Conservation (phyloP, 2,113 vertebrate genomes). For the Sebastes fasciatus region DNA sequence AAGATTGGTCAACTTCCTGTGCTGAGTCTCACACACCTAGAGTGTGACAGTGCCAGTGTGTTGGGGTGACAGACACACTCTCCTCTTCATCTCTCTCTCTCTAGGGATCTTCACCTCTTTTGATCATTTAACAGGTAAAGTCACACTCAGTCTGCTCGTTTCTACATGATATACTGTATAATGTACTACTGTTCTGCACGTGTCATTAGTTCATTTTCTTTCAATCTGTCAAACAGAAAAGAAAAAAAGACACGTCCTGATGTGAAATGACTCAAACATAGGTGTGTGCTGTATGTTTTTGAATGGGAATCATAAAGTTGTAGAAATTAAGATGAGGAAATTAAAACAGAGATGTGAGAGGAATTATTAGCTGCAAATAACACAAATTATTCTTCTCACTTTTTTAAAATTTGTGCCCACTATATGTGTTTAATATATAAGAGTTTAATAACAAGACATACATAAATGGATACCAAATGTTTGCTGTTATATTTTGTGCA, state of each 20-base stretch:
- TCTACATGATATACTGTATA: neutral
- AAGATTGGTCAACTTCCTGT: conserved; percentile 5
- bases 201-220: neutral
- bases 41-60: neutral
- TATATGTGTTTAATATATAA: neutral
- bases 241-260: no score
- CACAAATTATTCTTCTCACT: neutral
- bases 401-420: neutral
- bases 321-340: neutral
- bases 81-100: neutral
- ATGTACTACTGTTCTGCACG: neutral
- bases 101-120: neutral
- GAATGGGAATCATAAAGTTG: neutral
- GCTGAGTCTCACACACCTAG: neutral
- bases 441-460: neutral
- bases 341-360: neutral
- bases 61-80: neutral
- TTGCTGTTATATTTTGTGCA: neutral
- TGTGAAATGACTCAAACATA: neutral
- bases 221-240: neutral
- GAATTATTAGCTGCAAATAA: neutral
- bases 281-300: neutral
- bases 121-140: conserved; percentile 7
- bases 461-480: neutral
- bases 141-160: neutral